phyloP scores from a whole-genome alignment of 2,888 invertebrate species.

The Orthosia incerta region DNA sequence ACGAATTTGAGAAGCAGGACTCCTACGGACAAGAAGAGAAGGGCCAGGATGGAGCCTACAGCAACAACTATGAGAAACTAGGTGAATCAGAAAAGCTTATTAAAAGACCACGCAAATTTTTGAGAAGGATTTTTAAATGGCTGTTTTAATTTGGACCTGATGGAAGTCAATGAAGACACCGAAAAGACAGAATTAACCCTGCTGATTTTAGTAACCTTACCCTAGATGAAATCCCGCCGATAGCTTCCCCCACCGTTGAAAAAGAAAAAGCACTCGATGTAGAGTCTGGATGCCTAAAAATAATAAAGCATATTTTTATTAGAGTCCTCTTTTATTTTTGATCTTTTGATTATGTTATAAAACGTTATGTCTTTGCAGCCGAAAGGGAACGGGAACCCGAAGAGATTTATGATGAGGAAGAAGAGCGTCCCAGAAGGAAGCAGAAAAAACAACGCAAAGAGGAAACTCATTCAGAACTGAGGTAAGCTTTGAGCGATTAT shows the following conservation, averaged over 20 bases:
- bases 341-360: background rate
- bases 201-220: background rate
- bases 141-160: slow-evolving; percentile 65
- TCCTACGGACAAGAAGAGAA: slow-evolving; percentile 91
- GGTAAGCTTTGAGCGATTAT: slow-evolving; percentile 68
- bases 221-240: background rate
- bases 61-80: slow-evolving; percentile 82
- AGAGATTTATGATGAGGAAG: slow-evolving; percentile 68
- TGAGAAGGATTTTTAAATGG: slow-evolving; percentile 77
- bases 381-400: slow-evolving; percentile 64
- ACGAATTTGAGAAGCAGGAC: slow-evolving; percentile 93
- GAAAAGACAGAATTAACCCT: background rate
- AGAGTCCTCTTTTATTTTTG: slow-evolving; percentile 23
- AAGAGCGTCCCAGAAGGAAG: slow-evolving; percentile 59
- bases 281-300: background rate
- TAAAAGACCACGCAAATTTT: slow-evolving; percentile 77
- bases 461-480: slow-evolving; percentile 79
- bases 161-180: background rate
- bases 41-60: slow-evolving; percentile 86
- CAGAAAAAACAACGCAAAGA: slow-evolving; percentile 62
- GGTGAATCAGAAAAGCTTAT: slow-evolving; percentile 79
- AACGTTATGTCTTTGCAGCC: slow-evolving; percentile 66
- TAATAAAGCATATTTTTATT: slow-evolving; percentile 5
- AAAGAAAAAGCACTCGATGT: background rate
- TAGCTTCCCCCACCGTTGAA: background rate